Evolutionary conservation across 2,113 vertebrate genomes (phyloP), one percentile per base, ranked within the genome.

Genomic region (Uria aalge): DNA sequence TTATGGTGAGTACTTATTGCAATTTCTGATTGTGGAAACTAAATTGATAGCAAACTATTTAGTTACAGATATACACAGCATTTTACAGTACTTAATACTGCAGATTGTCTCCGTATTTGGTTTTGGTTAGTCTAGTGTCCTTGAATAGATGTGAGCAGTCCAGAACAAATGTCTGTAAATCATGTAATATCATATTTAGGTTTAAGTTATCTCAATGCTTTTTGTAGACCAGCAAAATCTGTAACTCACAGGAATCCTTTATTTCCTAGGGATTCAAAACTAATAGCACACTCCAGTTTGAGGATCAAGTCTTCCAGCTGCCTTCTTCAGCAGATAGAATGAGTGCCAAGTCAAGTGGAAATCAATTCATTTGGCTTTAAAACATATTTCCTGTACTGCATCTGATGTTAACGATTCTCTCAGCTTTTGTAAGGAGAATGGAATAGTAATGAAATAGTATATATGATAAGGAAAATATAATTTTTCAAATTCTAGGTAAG

Each of bases 381-480:
- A 81, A 38, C 59, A 1, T 24, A 19, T 56, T 66, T 78, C 10
- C 36, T 40, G 15, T 32, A 32, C 19, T 41, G 10, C 17, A 62
- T 59, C 12, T 50, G 12, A 6, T 91, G 47, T 55, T 71, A 88
- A 78, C 1, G 5, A 56, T 59, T 32, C 13, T 78, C 32, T 41
- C 43, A 71, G 14, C 11, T 81, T 90, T 77, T 78, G 8, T 10
- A 63, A 85, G 52, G 45, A 68, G 11, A 71, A 11, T 30, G 34
- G 14, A 82, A 60, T 32, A 7, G 10, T 15, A 80, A 52, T 15
- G 4, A 30, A 47, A 62, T 20, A 10, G 32, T 47, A 74, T 66
- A 69, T 47, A 32, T 45, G 6, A 11, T 11, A 47, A n/a, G 19
- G 2, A 92, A 90, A 75, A 36, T 0, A 53, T 2, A 0, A 2